Base-by-base conservation (phyloP, 2,797 vertebrate species). In the Hippoglossus hippoglossus region DNA sequence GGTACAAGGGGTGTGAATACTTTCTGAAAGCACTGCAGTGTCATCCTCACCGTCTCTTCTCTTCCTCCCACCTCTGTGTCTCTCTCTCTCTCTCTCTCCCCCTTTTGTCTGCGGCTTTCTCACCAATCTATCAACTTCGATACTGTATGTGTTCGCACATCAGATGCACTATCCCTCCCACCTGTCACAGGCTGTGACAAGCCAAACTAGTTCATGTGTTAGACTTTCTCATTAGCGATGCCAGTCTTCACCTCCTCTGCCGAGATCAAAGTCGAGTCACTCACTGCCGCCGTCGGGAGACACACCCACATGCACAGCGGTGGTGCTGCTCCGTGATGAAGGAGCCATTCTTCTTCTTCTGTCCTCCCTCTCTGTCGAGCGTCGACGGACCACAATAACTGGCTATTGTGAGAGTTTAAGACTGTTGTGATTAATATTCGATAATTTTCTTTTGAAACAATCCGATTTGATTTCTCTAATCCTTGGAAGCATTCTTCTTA, bases 211-310 rank as follows among this genome's bases (percentile, higher is more conserved):
- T 84, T 85, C 81, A 84, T 66, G 80, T 76, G 81, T 83, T 85
- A 70, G 85, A 76, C 80, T 76, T 74, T 77, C 89, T 93, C 89
- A 91, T 93, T 90, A 91, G 77, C 9, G 66, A 91, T 91, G 91
- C 86, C 87, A 82, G 87, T 80, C 80, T 88, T 90, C 87, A 81
- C 84, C 87, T 89, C 82, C 80, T 83, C 87, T 79, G 71, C 67
- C 1, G 62, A 86, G 87, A 92, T 92, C 91, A 92, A 93, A 92
- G 91, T 77, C 25, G 77, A 91, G 89, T 86, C 86, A 80, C 79
- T 90, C 84, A 77, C 81, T 76, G 46, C 73, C 64, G 88, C 84
- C 82, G 87, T 59, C 74, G 81, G 81, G 88, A 81, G 87, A 88
- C 82, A 90, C 80, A 77, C 88, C 84, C 84, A 87, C 80, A 76